Evolutionary conservation across 1,140 invertebrate genomes (phyloP).

Genomic region (Stegodyphus dumicola): DNA sequence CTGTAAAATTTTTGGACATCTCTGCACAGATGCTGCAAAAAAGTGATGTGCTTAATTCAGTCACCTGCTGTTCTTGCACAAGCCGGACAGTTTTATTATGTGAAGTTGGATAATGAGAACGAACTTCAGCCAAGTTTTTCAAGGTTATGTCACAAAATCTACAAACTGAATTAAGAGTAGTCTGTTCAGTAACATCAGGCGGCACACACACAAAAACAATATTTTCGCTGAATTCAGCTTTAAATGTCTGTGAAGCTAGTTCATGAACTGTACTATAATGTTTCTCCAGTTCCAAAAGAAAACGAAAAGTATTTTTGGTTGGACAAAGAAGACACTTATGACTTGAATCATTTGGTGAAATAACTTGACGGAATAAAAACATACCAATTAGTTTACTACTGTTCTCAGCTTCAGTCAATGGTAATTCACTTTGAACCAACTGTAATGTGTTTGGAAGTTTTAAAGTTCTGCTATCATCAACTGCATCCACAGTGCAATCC

Average conservation of each 20-base stretch:
- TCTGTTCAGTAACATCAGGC: slow-evolving; percentile 46
- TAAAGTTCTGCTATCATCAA: slow-evolving; percentile 34
- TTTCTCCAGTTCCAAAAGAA: slow-evolving; percentile 51
- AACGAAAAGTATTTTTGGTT: slow-evolving; percentile 52
- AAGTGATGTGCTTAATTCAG: slow-evolving; percentile 41
- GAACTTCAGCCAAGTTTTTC: slow-evolving; percentile 50
- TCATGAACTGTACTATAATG: slow-evolving; percentile 64
- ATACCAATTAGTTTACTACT: slow-evolving; percentile 59
- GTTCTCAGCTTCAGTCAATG: slow-evolving; percentile 60
- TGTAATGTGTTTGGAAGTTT: slow-evolving; percentile 63
- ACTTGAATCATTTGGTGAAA: slow-evolving; percentile 58
- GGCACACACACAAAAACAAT: slow-evolving; percentile 65
- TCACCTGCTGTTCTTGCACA: slow-evolving; percentile 38
- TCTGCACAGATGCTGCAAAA: slow-evolving; percentile 62
- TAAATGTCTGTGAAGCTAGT: slow-evolving; percentile 57
- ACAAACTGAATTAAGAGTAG: slow-evolving; percentile 51
- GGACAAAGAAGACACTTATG: slow-evolving; percentile 63
- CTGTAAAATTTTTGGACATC: slow-evolving; percentile 58
- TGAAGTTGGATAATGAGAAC: slow-evolving; percentile 57
- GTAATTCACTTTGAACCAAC: slow-evolving; percentile 64
- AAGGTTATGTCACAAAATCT: slow-evolving; percentile 53
- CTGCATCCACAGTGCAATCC: slow-evolving; percentile 18
- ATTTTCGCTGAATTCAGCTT: slow-evolving; percentile 64
- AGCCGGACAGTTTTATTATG: slow-evolving; percentile 62
- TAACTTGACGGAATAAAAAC: slow-evolving; percentile 63